These are phyloP conservation scores for Antrozous pallidus DNA, from an alignment of 2,797 vertebrate genomes.

Conservation along the genomic window DNA sequence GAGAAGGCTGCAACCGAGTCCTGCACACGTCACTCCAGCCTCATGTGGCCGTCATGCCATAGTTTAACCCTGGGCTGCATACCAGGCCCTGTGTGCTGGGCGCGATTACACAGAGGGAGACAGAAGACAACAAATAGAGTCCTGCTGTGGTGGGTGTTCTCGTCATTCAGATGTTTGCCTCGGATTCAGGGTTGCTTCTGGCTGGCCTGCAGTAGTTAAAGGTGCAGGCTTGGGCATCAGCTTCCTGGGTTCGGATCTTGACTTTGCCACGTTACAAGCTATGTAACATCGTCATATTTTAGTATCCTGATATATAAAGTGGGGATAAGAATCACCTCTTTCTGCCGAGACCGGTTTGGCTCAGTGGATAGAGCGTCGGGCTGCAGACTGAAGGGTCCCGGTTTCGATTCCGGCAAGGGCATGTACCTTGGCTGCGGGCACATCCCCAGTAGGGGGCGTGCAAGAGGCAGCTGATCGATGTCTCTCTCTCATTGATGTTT, in stretches of 20 bases:
- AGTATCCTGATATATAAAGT: background rate
- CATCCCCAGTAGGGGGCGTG: too few species aligned
- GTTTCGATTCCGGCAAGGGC: too few species aligned
- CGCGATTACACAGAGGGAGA: background rate
- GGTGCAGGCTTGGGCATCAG: background rate
- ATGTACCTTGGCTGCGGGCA: too few species aligned
- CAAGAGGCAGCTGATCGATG: too few species aligned
- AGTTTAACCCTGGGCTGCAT: background rate
- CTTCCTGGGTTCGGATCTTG: background rate
- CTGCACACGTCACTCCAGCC: background rate
- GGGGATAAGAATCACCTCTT: background rate
- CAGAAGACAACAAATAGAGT: background rate
- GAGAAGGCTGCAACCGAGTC: background rate
- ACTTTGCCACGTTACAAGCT: conserved; percentile 19
- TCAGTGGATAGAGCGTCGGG: too few species aligned
- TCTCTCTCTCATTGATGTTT: too few species aligned
- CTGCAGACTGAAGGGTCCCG: too few species aligned
- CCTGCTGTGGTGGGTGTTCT: background rate
- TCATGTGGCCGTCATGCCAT: background rate
- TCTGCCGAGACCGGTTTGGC: too few species aligned
- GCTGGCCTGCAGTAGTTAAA: background rate
- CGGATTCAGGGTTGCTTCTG: background rate
- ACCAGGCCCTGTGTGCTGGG: background rate
- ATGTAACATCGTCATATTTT: background rate
- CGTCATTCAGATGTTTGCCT: background rate